phyloP scores from a whole-genome alignment of 1,140 invertebrate species.

The Drusus annulatus region DNA sequence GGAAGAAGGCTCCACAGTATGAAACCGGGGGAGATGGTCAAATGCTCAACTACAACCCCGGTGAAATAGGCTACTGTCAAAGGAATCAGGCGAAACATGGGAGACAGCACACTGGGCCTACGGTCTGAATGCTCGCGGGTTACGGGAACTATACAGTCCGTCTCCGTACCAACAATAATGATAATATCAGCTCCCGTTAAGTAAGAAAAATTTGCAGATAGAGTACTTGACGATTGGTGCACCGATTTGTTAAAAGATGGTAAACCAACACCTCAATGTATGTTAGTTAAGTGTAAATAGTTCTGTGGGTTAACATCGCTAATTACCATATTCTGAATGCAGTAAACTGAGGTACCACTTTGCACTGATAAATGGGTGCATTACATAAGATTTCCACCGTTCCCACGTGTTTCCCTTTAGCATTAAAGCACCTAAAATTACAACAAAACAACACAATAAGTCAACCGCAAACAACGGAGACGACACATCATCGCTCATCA shows the following conservation, averaged over 20 bases:
- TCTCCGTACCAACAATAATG: too few species aligned
- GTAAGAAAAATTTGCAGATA: too few species aligned
- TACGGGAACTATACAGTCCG: too few species aligned
- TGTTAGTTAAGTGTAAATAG: conserved; percentile 8
- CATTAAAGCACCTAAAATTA: conserved; percentile 73
- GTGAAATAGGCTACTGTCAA: too few species aligned
- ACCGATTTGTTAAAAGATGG: conserved; percentile 18
- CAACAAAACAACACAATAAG: conserved; percentile 59
- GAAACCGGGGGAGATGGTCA: too few species aligned
- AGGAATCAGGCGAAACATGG: too few species aligned
- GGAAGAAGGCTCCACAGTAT: too few species aligned
- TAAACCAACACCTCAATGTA: conserved; percentile 12
- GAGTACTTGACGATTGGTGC: too few species aligned
- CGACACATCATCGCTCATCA: background rate
- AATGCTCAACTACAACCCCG: too few species aligned
- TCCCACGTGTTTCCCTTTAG: conserved; percentile 71
- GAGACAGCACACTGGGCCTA: too few species aligned
- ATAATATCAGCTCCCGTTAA: too few species aligned
- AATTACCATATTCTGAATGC: conserved; percentile 70
- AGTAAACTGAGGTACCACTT: conserved; percentile 72
- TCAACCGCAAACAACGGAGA: background rate
- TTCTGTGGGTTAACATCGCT: conserved; percentile 42
- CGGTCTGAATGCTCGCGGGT: too few species aligned
- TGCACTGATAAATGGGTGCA: conserved; percentile 70
- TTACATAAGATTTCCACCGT: conserved; percentile 71